Percentiles rank a stretch among this genome's conserved stretches.
Evolutionary conservation across 2,797 vertebrate species (phyloP).

Genomic region (Callimico goeldii): DNA sequence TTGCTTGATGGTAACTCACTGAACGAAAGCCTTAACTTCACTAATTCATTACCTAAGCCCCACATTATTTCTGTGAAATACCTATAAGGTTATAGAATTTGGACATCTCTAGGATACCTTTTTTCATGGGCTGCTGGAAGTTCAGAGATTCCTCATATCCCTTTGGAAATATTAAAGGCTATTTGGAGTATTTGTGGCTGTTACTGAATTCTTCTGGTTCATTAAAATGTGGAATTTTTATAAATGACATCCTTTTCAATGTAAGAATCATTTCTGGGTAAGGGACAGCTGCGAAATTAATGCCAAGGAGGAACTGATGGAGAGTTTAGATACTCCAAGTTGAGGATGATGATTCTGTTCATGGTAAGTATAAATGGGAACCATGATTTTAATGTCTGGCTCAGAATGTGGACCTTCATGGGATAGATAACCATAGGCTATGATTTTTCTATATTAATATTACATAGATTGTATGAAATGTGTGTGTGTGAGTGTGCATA

Average conservation of each 20-base stretch:
- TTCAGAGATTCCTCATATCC: neutral
- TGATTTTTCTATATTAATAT: neutral
- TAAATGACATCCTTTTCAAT: neutral
- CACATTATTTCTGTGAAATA: neutral
- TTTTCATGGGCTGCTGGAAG: neutral
- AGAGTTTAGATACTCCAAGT: neutral
- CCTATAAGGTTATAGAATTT: neutral
- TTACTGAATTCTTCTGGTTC: neutral
- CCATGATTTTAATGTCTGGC: neutral
- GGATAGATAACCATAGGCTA: neutral
- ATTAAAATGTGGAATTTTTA: neutral
- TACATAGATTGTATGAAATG: neutral
- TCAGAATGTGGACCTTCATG: neutral
- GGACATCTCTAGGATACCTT: neutral
- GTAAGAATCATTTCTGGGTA: neutral
- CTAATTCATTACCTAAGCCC: neutral
- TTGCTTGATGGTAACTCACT: neutral
- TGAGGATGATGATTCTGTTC: neutral
- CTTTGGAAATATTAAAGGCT: conserved; percentile 12
- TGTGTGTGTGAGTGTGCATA: neutral
- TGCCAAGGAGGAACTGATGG: neutral
- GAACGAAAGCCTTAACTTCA: neutral
- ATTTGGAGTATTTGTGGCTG: neutral
- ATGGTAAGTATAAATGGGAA: neutral
- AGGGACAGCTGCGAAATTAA: neutral